These are phyloP conservation scores for Sebastes hubbsi DNA, from an alignment of 2,797 vertebrate species.

Conservation along the genomic window DNA sequence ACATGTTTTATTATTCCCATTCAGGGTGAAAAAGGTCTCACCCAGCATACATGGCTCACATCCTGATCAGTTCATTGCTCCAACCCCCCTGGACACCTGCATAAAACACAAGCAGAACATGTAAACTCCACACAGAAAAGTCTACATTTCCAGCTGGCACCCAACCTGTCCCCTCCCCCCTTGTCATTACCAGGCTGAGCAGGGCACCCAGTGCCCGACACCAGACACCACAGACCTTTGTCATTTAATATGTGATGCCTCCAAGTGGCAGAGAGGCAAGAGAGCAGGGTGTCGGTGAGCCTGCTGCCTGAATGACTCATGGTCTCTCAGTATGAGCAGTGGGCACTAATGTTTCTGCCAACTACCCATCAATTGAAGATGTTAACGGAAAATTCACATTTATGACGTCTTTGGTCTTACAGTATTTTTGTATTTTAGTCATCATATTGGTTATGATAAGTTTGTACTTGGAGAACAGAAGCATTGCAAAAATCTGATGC, in stretches of 20 bases:
- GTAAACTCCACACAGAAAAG: not conserved
- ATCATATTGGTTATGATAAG: not conserved
- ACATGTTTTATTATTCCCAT: conserved; percentile 9
- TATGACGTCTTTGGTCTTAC: not conserved
- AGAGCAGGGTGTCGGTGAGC: conserved; percentile 16
- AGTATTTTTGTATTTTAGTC: not conserved
- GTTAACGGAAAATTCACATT: not conserved
- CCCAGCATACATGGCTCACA: not conserved
- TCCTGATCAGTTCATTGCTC: not conserved
- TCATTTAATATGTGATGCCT: conserved; percentile 65
- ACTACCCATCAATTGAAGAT: not conserved
- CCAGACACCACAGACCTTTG: conserved; percentile 78
- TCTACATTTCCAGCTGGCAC: not conserved
- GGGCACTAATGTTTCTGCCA: conserved; percentile 13
- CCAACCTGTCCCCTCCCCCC: not conserved
- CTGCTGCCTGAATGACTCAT: conserved; percentile 13
- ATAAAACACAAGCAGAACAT: not conserved
- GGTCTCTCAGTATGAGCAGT: conserved; percentile 12
- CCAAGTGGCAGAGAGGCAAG: conserved; percentile 30
- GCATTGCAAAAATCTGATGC: not conserved
- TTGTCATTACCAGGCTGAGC: conserved; percentile 62
- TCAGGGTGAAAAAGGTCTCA: conserved; percentile 6
- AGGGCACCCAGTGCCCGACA: conserved; percentile 53
- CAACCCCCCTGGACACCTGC: not conserved
- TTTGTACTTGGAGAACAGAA: not conserved